These are phyloP conservation scores for Ivindomyrus marchei DNA, from an alignment of 2,113 vertebrate species.

Conservation along the genomic window DNA sequence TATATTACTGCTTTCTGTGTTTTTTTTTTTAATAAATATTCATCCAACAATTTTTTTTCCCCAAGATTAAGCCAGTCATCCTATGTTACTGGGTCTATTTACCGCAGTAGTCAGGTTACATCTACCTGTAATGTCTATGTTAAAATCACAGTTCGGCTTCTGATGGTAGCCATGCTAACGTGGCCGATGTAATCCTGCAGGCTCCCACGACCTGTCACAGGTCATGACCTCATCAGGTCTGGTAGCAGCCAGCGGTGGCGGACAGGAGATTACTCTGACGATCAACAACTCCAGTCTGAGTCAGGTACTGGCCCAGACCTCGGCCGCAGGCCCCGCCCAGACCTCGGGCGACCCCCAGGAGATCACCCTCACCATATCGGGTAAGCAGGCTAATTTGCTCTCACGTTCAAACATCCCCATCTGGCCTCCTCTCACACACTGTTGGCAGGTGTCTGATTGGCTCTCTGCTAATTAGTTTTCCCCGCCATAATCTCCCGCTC, in stretches of 20 bases:
- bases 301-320: constrained; percentile 77
- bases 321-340: constrained; percentile 48
- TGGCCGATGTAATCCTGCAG: constrained; percentile 46
- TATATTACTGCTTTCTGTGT: background rate
- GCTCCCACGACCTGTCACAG: constrained; percentile 79
- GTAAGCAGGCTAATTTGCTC: constrained; percentile 43
- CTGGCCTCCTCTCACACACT: background rate
- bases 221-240: constrained; percentile 76
- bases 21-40: background rate
- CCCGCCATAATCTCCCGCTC: background rate
- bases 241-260: constrained; percentile 61
- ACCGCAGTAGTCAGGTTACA: background rate
- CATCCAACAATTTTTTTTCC: background rate
- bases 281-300: constrained; percentile 91
- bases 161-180: background rate
- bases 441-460: background rate
- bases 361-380: constrained; percentile 96
- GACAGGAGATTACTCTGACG: constrained; percentile 91
- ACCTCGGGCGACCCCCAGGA: constrained; percentile 77
- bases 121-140: background rate
- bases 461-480: background rate
- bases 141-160: background rate
- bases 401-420: background rate
- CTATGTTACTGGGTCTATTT: background rate
- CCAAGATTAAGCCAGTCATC: background rate